Conservation (phyloP, 2,888 invertebrate species). For the Orthosia cruda region DNA sequence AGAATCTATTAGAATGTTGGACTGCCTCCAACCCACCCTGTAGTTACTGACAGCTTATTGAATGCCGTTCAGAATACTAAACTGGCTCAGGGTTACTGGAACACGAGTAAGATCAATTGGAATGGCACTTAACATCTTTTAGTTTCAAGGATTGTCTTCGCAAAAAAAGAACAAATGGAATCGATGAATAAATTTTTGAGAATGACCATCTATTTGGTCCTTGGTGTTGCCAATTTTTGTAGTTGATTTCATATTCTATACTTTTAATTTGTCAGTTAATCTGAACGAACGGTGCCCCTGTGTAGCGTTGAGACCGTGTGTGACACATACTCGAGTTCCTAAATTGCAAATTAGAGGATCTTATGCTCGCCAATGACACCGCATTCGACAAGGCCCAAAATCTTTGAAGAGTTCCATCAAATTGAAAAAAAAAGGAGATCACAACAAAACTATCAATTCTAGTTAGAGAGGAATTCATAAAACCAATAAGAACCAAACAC, state of each 20-base stretch:
- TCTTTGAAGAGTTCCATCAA: no score
- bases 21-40: constrained; percentile 55
- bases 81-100: constrained; percentile 60
- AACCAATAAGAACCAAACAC: neutral
- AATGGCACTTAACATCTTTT: constrained; percentile 39
- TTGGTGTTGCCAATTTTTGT: neutral
- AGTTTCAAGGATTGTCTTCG: constrained; percentile 35
- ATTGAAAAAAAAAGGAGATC: no score
- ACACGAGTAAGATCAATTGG: constrained; percentile 49
- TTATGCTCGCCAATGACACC: no score
- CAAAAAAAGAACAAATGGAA: constrained; percentile 18
- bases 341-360: no score
- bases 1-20: constrained; percentile 63
- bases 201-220: neutral
- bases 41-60: constrained; percentile 55
- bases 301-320: no score
- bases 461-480: neutral
- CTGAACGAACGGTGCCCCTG: neutral
- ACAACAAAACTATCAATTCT: neutral
- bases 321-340: no score
- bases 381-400: no score
- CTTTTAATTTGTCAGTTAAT: neutral
- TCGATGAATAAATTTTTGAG: neutral
- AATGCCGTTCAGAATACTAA: constrained; percentile 46
- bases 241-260: no score